These are phyloP conservation scores for Theodoxus fluviatilis DNA, from an alignment of 2,888 invertebrate genomes.

Conservation along the genomic window DNA sequence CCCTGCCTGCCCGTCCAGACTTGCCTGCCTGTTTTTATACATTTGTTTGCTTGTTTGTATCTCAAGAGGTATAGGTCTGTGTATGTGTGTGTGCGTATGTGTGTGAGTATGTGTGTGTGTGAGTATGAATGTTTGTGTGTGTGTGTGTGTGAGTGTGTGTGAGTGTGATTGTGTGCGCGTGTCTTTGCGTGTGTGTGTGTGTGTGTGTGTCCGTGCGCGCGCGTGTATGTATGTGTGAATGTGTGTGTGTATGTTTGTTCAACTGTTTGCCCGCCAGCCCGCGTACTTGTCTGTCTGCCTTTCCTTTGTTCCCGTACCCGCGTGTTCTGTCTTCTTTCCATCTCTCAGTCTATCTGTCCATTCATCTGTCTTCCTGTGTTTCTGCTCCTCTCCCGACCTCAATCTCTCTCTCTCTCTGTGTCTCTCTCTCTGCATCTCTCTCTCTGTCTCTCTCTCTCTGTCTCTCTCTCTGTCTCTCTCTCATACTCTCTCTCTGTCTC, in stretches of 20 bases:
- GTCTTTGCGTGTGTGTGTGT: constrained; percentile 12
- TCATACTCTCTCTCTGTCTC: not conserved
- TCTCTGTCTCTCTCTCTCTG: constrained; percentile 16
- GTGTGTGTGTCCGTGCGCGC: not conserved
- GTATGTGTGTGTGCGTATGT: not conserved
- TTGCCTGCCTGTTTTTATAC: not conserved
- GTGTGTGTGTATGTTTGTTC: too few relatives aligned
- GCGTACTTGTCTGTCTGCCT: too few relatives aligned
- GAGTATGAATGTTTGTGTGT: not conserved
- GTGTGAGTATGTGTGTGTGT: not conserved
- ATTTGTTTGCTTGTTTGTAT: not conserved
- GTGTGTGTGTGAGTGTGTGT: not conserved
- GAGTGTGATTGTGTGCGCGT: constrained; percentile 2
- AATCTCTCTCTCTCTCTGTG: not conserved
- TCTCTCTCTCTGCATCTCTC: constrained; percentile 24
- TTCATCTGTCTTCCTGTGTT: too few relatives aligned
- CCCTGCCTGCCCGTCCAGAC: too few relatives aligned
- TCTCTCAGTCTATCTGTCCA: too few relatives aligned
- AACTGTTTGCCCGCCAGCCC: too few relatives aligned
- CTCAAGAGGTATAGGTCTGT: not conserved
- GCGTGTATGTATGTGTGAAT: too few relatives aligned
- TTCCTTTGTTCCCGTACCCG: too few relatives aligned
- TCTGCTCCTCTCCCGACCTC: too few relatives aligned
- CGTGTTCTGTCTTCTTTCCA: too few relatives aligned
- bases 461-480: constrained; percentile 23